Evolutionary conservation across 2,797 vertebrate genomes (phyloP).

Genomic region (Natrix natrix): DNA sequence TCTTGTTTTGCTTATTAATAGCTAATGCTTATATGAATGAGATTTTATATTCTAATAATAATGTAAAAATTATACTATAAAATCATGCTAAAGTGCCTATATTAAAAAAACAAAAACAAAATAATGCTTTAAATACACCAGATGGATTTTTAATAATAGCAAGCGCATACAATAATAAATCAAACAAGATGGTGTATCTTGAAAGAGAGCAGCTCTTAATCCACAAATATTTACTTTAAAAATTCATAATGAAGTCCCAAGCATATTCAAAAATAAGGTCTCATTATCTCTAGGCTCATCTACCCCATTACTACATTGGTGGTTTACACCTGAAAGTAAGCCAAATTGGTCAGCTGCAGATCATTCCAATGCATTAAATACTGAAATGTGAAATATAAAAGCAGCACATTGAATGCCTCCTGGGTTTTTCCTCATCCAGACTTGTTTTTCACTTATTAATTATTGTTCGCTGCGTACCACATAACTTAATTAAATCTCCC

Average conservation of each 20-base stretch:
- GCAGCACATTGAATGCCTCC: neutral
- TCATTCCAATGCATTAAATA: conserved; percentile 7
- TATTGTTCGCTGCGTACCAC: neutral
- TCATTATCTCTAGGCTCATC: conserved; percentile 20
- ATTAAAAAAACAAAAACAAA: neutral
- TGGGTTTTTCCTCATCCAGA: conserved; percentile 4
- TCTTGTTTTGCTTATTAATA: neutral
- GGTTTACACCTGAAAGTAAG: conserved; percentile 23
- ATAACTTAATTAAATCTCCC: conserved; percentile 24
- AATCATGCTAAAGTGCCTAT: neutral
- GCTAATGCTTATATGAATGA: neutral
- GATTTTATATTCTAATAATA: neutral
- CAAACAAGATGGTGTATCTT: conserved; percentile 17
- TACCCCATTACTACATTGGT: conserved; percentile 14
- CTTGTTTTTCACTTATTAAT: conserved; percentile 23
- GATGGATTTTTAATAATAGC: neutral
- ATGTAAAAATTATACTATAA: neutral
- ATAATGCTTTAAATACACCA: neutral
- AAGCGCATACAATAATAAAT: conserved; percentile 7
- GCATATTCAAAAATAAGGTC: conserved; percentile 7
- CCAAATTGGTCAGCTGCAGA: conserved; percentile 1
- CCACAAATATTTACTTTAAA: conserved; percentile 20
- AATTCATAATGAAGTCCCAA: conserved; percentile 25
- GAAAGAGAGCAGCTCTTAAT: conserved; percentile 37
- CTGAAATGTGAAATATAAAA: conserved; percentile 27